These are phyloP conservation scores for Xestia c-nigrum DNA, from an alignment of 2,888 invertebrate genomes.

Conservation along the genomic window DNA sequence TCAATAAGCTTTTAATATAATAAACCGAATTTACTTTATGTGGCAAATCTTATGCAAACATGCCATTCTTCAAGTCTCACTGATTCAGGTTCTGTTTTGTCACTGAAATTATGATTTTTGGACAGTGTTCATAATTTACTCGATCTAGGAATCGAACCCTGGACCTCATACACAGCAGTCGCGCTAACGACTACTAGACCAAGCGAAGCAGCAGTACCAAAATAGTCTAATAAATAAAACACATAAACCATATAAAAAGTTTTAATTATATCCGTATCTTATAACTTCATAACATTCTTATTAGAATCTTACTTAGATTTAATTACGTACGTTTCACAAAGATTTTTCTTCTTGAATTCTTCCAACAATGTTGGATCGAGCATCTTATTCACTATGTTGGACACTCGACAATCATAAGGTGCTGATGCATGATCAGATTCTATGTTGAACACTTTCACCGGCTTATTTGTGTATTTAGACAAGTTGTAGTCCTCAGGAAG, in stretches of 20 bases:
- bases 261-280: constrained; percentile 55
- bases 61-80: background rate
- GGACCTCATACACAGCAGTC: background rate
- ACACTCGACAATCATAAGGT: constrained; percentile 70
- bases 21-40: background rate
- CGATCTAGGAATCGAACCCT: background rate
- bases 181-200: too few relatives aligned
- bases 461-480: constrained; percentile 72
- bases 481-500: constrained; percentile 75
- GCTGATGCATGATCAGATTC: constrained; percentile 70
- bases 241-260: background rate
- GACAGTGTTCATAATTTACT: too few relatives aligned
- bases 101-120: background rate
- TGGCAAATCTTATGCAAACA: background rate
- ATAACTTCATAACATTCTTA: constrained; percentile 1
- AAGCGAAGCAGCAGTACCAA: background rate
- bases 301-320: constrained; percentile 18
- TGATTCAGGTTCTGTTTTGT: background rate
- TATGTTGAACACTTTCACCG: constrained; percentile 71
- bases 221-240: background rate
- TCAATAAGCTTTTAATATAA: background rate
- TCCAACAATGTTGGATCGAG: constrained; percentile 68
- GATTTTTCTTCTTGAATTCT: constrained; percentile 70
- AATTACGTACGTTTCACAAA: constrained; percentile 69
- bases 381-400: constrained; percentile 75